Evolutionary conservation across 2,888 invertebrate species (phyloP).

Genomic region (Hemicrepidius hirtus): DNA sequence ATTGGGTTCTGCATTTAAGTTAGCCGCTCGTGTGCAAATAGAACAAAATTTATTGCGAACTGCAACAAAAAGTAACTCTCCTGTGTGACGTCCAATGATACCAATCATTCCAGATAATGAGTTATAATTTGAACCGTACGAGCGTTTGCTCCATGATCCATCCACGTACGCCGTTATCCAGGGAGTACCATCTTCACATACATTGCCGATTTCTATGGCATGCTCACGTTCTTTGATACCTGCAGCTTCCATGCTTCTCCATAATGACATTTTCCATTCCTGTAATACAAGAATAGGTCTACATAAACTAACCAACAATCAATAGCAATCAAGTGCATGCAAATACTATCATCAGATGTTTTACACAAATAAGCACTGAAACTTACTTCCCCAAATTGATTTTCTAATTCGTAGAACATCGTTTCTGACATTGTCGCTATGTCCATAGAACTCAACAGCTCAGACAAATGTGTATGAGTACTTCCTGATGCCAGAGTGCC

Average conservation of each 20-base stretch:
- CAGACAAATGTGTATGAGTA: no score
- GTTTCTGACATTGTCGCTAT: no score
- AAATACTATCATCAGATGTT: no score
- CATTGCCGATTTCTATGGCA: slow-evolving; percentile 40
- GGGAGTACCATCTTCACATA: slow-evolving; percentile 50
- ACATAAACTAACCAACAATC: not conserved
- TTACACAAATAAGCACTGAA: no score
- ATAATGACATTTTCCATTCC: slow-evolving; percentile 40
- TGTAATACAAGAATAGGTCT: slow-evolving; percentile 1
- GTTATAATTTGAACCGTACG: slow-evolving; percentile 55
- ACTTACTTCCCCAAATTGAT: no score
- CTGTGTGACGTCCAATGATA: no score
- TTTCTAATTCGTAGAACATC: no score
- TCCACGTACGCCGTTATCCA: slow-evolving; percentile 57
- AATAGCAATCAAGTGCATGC: no score
- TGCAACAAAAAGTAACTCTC: slow-evolving; percentile 53
- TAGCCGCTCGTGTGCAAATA: slow-evolving; percentile 50
- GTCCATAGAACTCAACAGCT: no score
- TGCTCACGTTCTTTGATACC: slow-evolving; percentile 45
- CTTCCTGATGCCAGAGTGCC: no score
- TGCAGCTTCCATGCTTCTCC: slow-evolving; percentile 32
- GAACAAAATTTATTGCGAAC: slow-evolving; percentile 57
- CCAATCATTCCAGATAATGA: slow-evolving; percentile 56
- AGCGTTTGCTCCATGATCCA: slow-evolving; percentile 59
- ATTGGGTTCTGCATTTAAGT: slow-evolving; percentile 17